Evolutionary conservation across 2,888 invertebrate genomes (phyloP), one percentile per base, ranked within the genome.

Genomic region (Seira sanloemensis): DNA sequence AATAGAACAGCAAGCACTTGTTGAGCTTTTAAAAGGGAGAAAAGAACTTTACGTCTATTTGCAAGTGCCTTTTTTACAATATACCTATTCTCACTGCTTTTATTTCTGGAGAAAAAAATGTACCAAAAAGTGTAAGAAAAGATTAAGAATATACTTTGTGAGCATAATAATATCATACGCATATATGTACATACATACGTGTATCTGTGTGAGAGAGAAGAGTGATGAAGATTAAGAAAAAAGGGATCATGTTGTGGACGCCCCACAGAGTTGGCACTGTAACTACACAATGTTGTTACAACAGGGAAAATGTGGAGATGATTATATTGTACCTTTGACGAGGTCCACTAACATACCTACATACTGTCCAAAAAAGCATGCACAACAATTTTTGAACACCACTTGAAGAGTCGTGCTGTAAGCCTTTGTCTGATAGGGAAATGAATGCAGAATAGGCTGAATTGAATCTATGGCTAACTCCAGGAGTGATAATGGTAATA

Each of bases 271-370:
- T 84, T 84, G 84, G 78, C 84, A 84, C 84, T 77, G 84, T 84
- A 73, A 74, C 78, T 84, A 84, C 84, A 84, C 84, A 84, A 84
- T 84, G 84, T 84, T 78, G 62, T 78, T 84, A 84, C 84, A 84
- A 54, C n/a, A 37, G 75, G 21, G 78, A 84, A 78, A 78, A 65
- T 77, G 62, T 58, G 27, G 50, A 72, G 73, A 84, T 84, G 62
- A 84, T 84, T 84, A 74, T 78, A 68, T 65, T 74, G 23, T 21
- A 62, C 23, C n/a, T 58, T 58, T 9, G 12, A 5, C 12, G 37
- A 37, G 37, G 37, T 12, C 37, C 37, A 37, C 37, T 12, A 37
- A 37, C 37, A 5, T 37, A 37, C 12, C 37, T 37, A 37, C 12
- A 9, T 37, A 37, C 37, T 37, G 12, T 37, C 37, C 7, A 37